phyloP scores from a whole-genome alignment of 2,797 vertebrate genomes.

The Molothrus aeneus region DNA sequence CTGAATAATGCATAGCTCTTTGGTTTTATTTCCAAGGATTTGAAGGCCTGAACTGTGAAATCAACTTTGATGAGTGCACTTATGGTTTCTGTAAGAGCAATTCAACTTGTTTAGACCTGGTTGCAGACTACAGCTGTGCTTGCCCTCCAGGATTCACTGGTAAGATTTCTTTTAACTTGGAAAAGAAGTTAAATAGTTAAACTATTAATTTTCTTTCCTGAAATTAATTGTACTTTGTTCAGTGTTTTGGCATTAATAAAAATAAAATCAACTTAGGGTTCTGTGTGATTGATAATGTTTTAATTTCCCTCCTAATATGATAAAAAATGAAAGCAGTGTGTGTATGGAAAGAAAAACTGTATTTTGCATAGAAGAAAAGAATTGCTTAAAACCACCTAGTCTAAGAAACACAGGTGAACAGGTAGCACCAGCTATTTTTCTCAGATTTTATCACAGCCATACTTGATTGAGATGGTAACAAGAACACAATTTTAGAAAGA shows the following conservation, averaged over 20 bases:
- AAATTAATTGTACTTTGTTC: background rate
- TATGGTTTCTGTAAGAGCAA: conserved; percentile 79
- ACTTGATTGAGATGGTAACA: background rate
- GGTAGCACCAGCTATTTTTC: background rate
- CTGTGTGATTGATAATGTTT: background rate
- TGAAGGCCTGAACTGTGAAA: conserved; percentile 80
- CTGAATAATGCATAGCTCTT: background rate
- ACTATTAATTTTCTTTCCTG: background rate
- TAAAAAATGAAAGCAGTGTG: background rate
- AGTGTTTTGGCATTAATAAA: background rate
- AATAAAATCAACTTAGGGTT: background rate
- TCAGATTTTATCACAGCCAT: background rate
- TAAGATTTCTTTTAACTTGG: conserved; percentile 58
- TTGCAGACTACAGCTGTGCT: conserved; percentile 78
- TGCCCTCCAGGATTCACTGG: conserved; percentile 78
- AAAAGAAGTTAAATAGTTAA: background rate
- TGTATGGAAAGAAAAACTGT: background rate
- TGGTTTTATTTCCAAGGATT: conserved; percentile 71
- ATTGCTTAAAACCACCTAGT: background rate
- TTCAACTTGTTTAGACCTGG: conserved; percentile 81
- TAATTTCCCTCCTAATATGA: background rate
- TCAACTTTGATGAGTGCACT: conserved; percentile 80
- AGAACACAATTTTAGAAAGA: background rate
- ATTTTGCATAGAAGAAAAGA: background rate
- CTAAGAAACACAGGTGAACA: background rate